phyloP scores from a whole-genome alignment of 1,140 invertebrate genomes.

The Procambarus virginalis region DNA sequence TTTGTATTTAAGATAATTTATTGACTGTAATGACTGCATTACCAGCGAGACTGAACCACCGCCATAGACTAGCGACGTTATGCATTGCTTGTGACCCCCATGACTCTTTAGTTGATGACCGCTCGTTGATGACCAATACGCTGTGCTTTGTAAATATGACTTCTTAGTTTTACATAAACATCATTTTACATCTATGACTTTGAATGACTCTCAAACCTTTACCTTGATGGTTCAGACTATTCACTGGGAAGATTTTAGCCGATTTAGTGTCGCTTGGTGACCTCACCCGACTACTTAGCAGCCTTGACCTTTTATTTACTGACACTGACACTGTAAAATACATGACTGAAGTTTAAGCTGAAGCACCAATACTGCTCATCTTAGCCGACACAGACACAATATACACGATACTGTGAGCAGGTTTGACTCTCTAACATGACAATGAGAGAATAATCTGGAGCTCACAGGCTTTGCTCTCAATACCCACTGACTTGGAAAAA shows the following conservation, averaged over 20 bases:
- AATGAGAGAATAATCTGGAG: no score
- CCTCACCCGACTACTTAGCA: no score
- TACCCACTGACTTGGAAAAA: no score
- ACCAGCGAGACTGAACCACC: constrained; percentile 51
- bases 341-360: background rate
- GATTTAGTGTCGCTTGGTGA: background rate
- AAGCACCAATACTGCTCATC: background rate
- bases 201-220: constrained; percentile 18
- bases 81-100: no score
- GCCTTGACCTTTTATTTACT: background rate
- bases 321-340: background rate
- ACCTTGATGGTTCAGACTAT: no score
- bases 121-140: background rate
- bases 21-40: constrained; percentile 62
- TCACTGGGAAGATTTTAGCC: background rate
- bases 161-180: constrained; percentile 49
- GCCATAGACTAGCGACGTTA: constrained; percentile 58
- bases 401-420: no score
- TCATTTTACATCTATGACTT: constrained; percentile 52
- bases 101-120: background rate
- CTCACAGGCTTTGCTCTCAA: no score
- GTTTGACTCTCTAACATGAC: no score
- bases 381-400: no score
- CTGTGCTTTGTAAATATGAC: constrained; percentile 60
- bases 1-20: constrained; percentile 69